Conservation (phyloP, 1,140 invertebrate species). For the Gryon sp. region DNA sequence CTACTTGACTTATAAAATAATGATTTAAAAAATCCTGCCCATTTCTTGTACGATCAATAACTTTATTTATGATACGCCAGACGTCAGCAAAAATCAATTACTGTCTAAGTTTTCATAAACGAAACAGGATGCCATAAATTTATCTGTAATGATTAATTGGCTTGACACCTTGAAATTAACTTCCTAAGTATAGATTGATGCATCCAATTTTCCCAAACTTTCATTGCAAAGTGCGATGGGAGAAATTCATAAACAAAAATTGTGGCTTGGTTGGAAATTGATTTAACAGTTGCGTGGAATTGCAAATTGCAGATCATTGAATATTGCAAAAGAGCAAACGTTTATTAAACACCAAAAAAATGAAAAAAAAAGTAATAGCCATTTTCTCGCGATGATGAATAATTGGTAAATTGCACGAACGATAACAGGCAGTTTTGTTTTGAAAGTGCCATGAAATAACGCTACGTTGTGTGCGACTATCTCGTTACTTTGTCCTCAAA, state of each 20-base stretch:
- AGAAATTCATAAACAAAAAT: conserved; percentile 15
- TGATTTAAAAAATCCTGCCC: too few species aligned
- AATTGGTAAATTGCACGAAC: conserved; percentile 22
- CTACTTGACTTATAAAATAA: too few species aligned
- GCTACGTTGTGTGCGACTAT: conserved; percentile 15
- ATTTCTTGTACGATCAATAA: too few species aligned
- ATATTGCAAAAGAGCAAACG: neutral
- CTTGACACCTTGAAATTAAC: too few species aligned
- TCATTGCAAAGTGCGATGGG: neutral
- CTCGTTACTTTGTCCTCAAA: conserved; percentile 55
- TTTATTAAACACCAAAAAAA: too few species aligned
- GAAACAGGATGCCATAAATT: too few species aligned
- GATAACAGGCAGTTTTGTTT: conserved; percentile 22
- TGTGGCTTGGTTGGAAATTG: conserved; percentile 8
- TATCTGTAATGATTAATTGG: too few species aligned
- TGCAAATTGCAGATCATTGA: conserved; percentile 2
- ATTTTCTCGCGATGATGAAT: conserved; percentile 37
- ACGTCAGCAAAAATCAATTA: too few species aligned
- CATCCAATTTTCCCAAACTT: conserved; percentile 3
- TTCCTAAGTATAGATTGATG: too few species aligned
- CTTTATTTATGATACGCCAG: too few species aligned
- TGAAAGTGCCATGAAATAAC: conserved; percentile 20
- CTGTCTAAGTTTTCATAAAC: too few species aligned
- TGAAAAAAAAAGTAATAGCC: conserved; percentile 28
- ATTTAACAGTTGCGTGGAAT: conserved; percentile 11